Evolutionary conservation across 2,113 vertebrate genomes (phyloP), one percentile per base, ranked within the genome.

Genomic region (Labeo catla): DNA sequence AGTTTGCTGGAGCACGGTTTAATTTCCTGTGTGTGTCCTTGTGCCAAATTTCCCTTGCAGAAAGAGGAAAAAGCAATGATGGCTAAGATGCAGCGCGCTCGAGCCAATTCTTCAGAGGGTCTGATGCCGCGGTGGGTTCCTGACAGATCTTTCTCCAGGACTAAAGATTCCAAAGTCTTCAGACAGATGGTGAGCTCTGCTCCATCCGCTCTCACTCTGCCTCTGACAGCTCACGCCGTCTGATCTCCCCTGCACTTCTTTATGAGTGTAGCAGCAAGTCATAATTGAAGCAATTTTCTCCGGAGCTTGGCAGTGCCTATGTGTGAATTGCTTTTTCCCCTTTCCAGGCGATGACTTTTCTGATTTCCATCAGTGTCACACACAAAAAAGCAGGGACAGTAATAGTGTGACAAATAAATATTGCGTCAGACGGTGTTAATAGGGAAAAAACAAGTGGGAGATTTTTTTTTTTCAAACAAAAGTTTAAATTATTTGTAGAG

Each of bases 11-110:
- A 68, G 28, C 45, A 47, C 19, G 8, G 8, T 78, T 45, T 73
- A 59, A 72, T 47, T 61, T 36, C 45, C 13, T 70, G 72, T 87
- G 72, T 63, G 61, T 89, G 52, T 84, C 16, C 9, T 52, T 77
- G 85, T 81, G 36, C 10, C 66, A 84, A 84, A 65, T 21, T 52
- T 65, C 15, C 87, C 85, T 3, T 87, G 34, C 92, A 99, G 98
- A 99, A 98, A 93, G 98, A 99, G 76, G 98, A 99, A 93, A 98
- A 99, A 84, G 98, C 97, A 86, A 92, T 98, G 95, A 95, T 98
- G 94, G 96, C 96, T 78, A 98, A 98, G 93, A 93, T 99, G 91
- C 97, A 99, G 91, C 94, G 97, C 10, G 94, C 94, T 0, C 95
- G 97, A 0, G 96, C 97, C 87, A 98, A 96, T 93, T 98, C 98